Conservation (phyloP, 2,797 vertebrate species). For the Mormyrus proboscirostris region DNA sequence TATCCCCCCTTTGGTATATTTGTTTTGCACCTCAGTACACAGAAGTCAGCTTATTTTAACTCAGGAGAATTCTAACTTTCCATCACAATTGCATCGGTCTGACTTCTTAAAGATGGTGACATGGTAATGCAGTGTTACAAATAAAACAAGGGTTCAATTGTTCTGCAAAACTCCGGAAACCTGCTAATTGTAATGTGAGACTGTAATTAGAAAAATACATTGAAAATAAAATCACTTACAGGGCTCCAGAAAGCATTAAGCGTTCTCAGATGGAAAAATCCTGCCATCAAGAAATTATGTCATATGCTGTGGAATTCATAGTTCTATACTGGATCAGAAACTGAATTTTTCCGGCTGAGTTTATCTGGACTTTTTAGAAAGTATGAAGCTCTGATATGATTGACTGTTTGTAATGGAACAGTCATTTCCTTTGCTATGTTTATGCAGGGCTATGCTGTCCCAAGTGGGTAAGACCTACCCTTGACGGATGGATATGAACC, state of each 20-base stretch:
- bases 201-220: background rate
- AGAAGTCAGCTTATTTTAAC: constrained; percentile 23
- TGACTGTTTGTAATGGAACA: constrained; percentile 3
- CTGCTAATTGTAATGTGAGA: background rate
- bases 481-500: background rate
- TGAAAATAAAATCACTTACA: background rate
- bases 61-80: constrained; percentile 16
- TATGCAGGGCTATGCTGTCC: background rate
- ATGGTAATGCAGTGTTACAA: background rate
- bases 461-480: background rate
- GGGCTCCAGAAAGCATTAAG: background rate
- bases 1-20: constrained; percentile 32
- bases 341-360: background rate
- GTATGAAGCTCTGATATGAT: background rate
- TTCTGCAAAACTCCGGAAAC: background rate
- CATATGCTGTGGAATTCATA: background rate
- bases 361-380: background rate
- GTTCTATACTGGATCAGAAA: background rate
- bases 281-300: background rate
- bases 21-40: constrained; percentile 37
- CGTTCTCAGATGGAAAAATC: background rate
- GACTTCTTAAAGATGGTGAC: background rate
- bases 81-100: constrained; percentile 31
- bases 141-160: background rate
- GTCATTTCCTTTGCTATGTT: constrained; percentile 4